Evolutionary conservation across 2,113 vertebrate genomes (phyloP), one percentile per base, ranked within the genome.

Genomic region (Atrichornis clamosus): DNA sequence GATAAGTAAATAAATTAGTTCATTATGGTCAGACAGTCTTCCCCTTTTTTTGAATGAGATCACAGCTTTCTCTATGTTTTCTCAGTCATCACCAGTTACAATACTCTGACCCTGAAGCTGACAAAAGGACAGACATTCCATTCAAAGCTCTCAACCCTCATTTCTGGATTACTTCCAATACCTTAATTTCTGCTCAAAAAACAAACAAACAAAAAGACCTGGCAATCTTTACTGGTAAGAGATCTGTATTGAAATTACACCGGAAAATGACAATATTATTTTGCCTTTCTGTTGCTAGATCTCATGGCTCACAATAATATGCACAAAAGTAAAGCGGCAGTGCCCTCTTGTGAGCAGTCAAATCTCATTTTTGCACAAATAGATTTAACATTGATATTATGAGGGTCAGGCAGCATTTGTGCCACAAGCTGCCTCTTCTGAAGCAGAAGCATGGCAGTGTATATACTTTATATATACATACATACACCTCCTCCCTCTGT

Each of bases 301-400:
- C 42, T 80, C 59, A 28, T 5, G 3, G 23, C 30, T 76, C 15
- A 32, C 27, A 73, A 11, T 13, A 35, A 60, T 0, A 2, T 1
- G 4, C 20, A 67, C 24, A 90, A 73, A 92, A 94, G 26, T 87
- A 75, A 93, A 94, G 67, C 58, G 53, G 70, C 50, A 96, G 87
- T 85, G 96, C 95, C 96, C 95, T 89, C 96, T 96, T 95, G 89
- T 73, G 95, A 92, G 30, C 56, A 82, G 42, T 22, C 28, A 76
- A 42, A 64, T 35, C 20, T 55, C 15, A 18, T 12, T 46, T 79
- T 50, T 59, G 21, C 10, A 58, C 7, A 28, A 55, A 26, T 6
- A 26, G 30, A 12, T 85, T 56, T 33, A 92, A 39, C 3, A 5
- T 3, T 28, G 9, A 44, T 33, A 22, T 12, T 24, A 12, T 3